Conservation (phyloP, 2,888 invertebrate genomes). For the Drosophila conformis region DNA sequence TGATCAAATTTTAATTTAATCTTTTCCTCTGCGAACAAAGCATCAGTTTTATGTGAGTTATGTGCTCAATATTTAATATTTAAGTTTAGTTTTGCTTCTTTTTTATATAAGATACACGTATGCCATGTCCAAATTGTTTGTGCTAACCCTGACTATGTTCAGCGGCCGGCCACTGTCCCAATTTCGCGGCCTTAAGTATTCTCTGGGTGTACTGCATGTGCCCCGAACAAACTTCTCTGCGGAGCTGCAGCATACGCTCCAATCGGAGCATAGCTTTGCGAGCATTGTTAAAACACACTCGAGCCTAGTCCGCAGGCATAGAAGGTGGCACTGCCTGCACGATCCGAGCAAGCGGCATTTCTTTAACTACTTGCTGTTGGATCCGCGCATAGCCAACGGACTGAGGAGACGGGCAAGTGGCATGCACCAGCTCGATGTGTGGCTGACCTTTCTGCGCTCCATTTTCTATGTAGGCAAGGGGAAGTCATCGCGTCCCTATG, state of each 20-base stretch:
- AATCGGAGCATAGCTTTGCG: conserved; percentile 44
- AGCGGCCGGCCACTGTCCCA: neutral
- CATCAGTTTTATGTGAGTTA: conserved; percentile 11
- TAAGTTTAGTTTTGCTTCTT: neutral
- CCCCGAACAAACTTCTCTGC: conserved; percentile 49
- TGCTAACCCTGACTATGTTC: conserved; percentile 1
- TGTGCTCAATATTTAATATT: conserved; percentile 16
- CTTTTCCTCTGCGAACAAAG: neutral
- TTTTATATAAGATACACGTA: neutral
- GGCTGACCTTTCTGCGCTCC: conserved; percentile 91
- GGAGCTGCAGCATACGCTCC: conserved; percentile 51
- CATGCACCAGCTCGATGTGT: conserved; percentile 86
- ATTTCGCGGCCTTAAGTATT: conserved; percentile 45
- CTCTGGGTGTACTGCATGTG: conserved; percentile 45
- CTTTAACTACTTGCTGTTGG: conserved; percentile 67
- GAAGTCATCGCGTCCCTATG: conserved; percentile 93
- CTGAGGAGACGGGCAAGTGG: conserved; percentile 25
- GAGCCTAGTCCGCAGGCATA: conserved; percentile 35
- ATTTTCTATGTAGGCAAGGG: conserved; percentile 99
- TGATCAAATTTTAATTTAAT: neutral
- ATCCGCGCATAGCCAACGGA: conserved; percentile 59
- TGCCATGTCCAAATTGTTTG: conserved; percentile 61
- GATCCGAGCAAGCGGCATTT: conserved; percentile 32
- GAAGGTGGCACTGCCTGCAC: conserved; percentile 38
- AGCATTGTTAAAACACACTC: conserved; percentile 33